Evolutionary conservation across 2,113 vertebrate genomes (phyloP), one percentile per base, ranked within the genome.

Genomic region (Cranoglanis bouderius): DNA sequence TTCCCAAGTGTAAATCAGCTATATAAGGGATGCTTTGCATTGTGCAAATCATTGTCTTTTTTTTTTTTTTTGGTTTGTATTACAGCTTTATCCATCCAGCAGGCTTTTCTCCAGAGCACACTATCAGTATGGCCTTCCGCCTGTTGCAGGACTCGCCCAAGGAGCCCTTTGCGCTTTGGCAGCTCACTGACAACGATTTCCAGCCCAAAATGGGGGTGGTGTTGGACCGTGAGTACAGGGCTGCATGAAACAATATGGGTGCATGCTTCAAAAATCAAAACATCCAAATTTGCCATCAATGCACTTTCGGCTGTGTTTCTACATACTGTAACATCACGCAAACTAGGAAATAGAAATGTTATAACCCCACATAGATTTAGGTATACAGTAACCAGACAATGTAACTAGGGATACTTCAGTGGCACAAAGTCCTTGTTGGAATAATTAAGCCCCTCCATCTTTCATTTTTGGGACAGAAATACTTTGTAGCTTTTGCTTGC

Each of bases 121-220:
- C 96, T 82, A 93, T 99, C 63, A 93, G 93, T 92, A 92, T 97
- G 80, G 92, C 97, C 2, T 95, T 98, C 92, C 97, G 97, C n/a
- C 84, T 98, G 12, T 93, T 98, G 77, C 97, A 96, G 0, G 96
- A 97, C 6, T 96, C 96, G 0, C 96, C 97, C 29, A 94, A 92
- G 5, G 97, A 99, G 87, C 94, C 96, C 59, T 99, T 99, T 0
- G 95, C 97, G 0, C 93, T 99, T 40, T 99, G 98, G 98, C 98
- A 99, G 93, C 93, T 99, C 91, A 97, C 95, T 0, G 96, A 98
- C 0, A 95, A 96, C 80, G 96, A 98, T 92, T 97, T 97, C 94
- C 97, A 97, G 94, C 98, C 98, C 0, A 94, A 97, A 72, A 96
- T 98, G 82, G 97, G 98, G 1, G 91, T 99, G 13, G 96, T 97